phyloP scores from a whole-genome alignment of 92 coral and sea anemone species.

The Actinostola sp. region DNA sequence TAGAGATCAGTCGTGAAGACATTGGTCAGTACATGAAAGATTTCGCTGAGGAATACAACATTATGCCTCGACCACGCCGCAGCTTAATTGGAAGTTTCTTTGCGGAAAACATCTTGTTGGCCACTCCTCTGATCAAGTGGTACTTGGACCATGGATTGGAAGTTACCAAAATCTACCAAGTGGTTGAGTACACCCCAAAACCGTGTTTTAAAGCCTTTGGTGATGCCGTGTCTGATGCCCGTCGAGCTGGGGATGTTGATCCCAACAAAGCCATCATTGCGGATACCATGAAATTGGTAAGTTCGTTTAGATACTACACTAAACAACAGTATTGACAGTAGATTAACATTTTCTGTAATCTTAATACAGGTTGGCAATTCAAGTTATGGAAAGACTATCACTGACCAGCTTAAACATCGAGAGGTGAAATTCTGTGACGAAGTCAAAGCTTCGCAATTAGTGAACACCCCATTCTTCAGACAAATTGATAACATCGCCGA shows the following conservation, averaged over 20 bases:
- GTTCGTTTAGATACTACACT: slow-evolving; percentile 16
- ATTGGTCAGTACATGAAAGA: slow-evolving; percentile 41
- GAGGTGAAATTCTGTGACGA: slow-evolving; percentile 40
- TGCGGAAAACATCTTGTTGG: slow-evolving; percentile 36
- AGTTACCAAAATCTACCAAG: slow-evolving; percentile 32
- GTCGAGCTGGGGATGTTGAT: slow-evolving; percentile 47
- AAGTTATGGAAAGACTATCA: slow-evolving; percentile 34
- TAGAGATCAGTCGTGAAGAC: slow-evolving; percentile 31
- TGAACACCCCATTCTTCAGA: slow-evolving; percentile 47
- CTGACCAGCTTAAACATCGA: slow-evolving; percentile 32
- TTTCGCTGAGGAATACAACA: slow-evolving; percentile 23
- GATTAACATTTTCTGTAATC: slow-evolving; percentile 5
- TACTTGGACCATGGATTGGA: slow-evolving; percentile 55
- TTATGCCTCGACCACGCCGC: slow-evolving; percentile 31
- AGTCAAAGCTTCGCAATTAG: slow-evolving; percentile 3
- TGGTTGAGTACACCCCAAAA: slow-evolving; percentile 40
- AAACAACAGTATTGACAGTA: no score
- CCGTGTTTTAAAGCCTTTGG: slow-evolving; percentile 53
- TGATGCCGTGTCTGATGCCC: slow-evolving; percentile 44
- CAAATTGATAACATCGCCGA: slow-evolving; percentile 27
- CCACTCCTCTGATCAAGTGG: slow-evolving; percentile 55
- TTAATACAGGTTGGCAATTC: slow-evolving; percentile 19
- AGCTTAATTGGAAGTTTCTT: slow-evolving; percentile 28
- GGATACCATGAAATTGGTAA: slow-evolving; percentile 56
- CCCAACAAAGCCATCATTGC: slow-evolving; percentile 37